Evolutionary conservation across 2,113 vertebrate genomes (phyloP).

Genomic region (Paradisaea rubra): DNA sequence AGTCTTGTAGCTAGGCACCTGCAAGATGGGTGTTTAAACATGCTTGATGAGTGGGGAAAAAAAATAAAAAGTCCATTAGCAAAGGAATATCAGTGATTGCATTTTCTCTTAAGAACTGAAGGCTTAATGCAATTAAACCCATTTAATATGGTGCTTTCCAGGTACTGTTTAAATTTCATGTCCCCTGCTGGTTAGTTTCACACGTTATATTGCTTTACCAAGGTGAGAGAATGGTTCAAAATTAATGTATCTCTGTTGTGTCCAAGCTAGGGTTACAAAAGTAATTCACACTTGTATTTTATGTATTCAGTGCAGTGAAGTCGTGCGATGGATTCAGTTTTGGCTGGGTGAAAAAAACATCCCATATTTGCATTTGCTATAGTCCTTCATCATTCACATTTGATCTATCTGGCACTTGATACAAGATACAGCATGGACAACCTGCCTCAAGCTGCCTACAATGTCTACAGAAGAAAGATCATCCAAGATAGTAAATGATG

Average conservation of each 20-base stretch:
- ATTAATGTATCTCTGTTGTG: background rate
- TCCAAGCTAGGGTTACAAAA: background rate
- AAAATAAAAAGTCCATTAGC: background rate
- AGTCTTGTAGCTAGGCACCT: background rate
- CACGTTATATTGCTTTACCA: background rate
- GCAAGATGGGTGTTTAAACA: background rate
- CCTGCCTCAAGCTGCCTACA: background rate
- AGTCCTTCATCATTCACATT: background rate
- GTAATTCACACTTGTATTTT: background rate
- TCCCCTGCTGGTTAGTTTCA: background rate
- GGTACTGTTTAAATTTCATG: background rate
- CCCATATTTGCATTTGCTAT: background rate
- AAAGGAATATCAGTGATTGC: background rate
- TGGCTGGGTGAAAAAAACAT: background rate
- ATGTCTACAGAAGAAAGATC: background rate
- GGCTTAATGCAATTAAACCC: background rate
- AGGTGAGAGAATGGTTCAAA: background rate
- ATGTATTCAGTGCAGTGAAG: background rate
- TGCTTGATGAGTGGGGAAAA: background rate
- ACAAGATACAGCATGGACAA: background rate
- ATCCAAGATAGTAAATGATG: background rate
- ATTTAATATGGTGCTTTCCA: background rate
- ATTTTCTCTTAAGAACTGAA: background rate
- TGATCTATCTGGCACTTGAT: background rate
- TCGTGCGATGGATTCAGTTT: background rate